Percentiles rank a stretch among this genome's conserved stretches.
Conservation (phyloP, 1,140 invertebrate genomes). For the Melanaphis sacchari region DNA sequence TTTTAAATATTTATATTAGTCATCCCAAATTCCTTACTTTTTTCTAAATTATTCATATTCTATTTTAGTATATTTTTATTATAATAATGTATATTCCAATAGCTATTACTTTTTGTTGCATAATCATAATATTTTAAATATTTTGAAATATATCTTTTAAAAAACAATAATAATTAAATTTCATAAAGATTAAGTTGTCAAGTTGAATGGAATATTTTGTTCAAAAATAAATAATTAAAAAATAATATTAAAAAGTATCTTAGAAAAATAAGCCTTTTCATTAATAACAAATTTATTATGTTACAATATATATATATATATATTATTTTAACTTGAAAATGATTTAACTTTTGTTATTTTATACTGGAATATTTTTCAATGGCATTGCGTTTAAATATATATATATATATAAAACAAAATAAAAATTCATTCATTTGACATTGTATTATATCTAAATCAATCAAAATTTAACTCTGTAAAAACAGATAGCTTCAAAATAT, state of each 20-base stretch:
- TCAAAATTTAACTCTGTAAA: too few relatives aligned
- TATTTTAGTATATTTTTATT: not conserved
- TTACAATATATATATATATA: not conserved
- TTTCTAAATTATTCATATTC: not conserved
- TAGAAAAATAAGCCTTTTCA: not conserved
- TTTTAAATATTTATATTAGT: not conserved
- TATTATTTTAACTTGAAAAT: not conserved
- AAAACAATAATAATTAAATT: not conserved
- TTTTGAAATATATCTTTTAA: not conserved
- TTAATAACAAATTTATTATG: not conserved
- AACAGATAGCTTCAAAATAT: not conserved
- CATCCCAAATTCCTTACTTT: not conserved
- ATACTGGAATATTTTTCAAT: not conserved
- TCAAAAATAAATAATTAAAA: not conserved
- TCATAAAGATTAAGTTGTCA: too few relatives aligned
- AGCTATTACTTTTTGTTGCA: not conserved
- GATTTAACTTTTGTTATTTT: not conserved
- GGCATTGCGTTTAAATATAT: too few relatives aligned
- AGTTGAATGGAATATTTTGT: not conserved
- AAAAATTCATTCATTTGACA: too few relatives aligned
- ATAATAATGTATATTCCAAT: not conserved
- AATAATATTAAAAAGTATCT: too few relatives aligned
- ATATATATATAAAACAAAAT: too few relatives aligned
- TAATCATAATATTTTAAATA: not conserved
- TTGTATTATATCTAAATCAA: too few relatives aligned